These are phyloP conservation scores for Atethmia centrago DNA, from an alignment of 2,888 invertebrate species.

Conservation along the genomic window DNA sequence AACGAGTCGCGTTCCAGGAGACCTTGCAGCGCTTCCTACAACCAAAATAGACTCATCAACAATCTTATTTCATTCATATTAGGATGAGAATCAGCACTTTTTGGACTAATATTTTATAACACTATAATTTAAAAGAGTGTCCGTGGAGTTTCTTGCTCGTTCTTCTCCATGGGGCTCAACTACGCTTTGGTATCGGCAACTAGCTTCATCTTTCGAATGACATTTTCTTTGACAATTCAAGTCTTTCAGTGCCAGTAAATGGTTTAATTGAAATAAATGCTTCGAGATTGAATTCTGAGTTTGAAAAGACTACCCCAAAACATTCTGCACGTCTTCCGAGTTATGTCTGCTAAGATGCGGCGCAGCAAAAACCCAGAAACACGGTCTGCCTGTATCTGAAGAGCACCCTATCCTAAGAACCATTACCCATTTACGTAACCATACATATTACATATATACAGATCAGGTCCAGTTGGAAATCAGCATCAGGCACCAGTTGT, in stretches of 20 bases:
- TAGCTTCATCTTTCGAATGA: too few species aligned
- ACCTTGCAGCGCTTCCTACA: constrained; percentile 94
- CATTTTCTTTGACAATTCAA: too few species aligned
- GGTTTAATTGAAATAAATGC: too few species aligned
- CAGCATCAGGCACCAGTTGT: not conserved
- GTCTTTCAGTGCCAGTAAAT: too few species aligned
- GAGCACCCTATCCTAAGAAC: not conserved
- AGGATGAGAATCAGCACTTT: not conserved
- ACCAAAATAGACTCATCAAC: constrained; percentile 3
- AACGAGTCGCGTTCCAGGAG: constrained; percentile 98
- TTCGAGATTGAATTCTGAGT: too few species aligned
- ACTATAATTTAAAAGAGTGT: too few species aligned
- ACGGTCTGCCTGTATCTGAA: not conserved
- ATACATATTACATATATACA: not conserved
- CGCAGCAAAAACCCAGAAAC: not conserved
- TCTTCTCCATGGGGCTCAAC: too few species aligned
- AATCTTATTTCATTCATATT: not conserved
- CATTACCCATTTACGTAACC: not conserved
- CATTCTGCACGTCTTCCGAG: not conserved
- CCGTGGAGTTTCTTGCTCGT: too few species aligned
- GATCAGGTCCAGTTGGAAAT: not conserved
- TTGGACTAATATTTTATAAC: not conserved
- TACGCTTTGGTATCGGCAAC: too few species aligned
- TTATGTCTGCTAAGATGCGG: not conserved
- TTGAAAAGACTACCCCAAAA: not conserved